Evolutionary conservation across 1,140 invertebrate genomes (phyloP).

Genomic region (Zeugodacus cucurbitae): DNA sequence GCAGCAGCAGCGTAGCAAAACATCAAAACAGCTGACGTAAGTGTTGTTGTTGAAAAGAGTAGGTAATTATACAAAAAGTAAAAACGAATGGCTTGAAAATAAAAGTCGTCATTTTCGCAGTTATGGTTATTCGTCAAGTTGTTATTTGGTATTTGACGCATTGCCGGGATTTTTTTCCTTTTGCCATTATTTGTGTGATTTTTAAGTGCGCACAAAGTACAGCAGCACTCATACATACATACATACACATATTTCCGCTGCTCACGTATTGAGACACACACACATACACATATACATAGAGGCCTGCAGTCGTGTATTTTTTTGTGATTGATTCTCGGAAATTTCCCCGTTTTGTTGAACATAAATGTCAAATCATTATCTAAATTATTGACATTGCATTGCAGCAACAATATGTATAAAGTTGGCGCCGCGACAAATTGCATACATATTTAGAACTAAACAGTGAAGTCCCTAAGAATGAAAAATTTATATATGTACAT

Average conservation of each 20-base stretch:
- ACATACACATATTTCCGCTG: neutral
- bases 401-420: neutral
- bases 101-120: too few relatives aligned
- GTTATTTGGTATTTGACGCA: neutral
- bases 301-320: neutral
- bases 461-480: neutral
- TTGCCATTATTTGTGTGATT: neutral
- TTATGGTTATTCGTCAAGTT: neutral
- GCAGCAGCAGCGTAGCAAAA: neutral
- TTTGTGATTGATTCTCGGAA: slow-evolving; percentile 17
- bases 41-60: neutral
- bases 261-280: too few relatives aligned
- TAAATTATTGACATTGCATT: neutral
- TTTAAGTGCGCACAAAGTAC: slow-evolving; percentile 11
- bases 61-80: neutral
- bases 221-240: neutral
- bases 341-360: neutral
- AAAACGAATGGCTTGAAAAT: neutral
- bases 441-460: neutral
- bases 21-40: slow-evolving; percentile 24
- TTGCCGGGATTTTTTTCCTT: neutral
- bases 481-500: too few relatives aligned
- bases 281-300: neutral
- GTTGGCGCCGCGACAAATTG: neutral
- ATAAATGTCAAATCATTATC: neutral